Evolutionary conservation across 2,888 invertebrate genomes (phyloP).

Genomic region (Rhagonycha fulva): DNA sequence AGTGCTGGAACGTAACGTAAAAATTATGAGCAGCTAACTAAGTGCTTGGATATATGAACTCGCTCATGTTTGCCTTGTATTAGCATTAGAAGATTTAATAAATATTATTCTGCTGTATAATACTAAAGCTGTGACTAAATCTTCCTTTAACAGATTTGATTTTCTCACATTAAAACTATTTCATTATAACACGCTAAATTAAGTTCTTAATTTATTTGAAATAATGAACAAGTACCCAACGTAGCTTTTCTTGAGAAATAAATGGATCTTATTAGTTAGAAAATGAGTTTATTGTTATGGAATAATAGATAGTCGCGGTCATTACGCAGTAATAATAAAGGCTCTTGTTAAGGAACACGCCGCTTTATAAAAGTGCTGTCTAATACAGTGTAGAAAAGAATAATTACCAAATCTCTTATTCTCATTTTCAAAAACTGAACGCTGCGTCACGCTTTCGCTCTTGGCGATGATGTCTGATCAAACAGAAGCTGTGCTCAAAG

Average conservation of each 20-base stretch:
- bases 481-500: constrained; percentile 27
- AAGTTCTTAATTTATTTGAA: constrained; percentile 41
- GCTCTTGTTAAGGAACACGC: constrained; percentile 35
- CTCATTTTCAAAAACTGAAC: constrained; percentile 31
- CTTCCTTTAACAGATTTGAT: background rate
- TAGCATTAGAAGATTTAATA: constrained; percentile 49
- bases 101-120: constrained; percentile 30
- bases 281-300: constrained; percentile 32
- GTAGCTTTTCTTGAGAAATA: constrained; percentile 10
- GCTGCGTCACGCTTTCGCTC: constrained; percentile 30
- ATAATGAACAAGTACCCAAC: constrained; percentile 39
- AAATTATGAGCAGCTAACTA: constrained; percentile 1
- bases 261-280: constrained; percentile 21
- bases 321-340: constrained; percentile 39
- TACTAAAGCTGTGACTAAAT: background rate
- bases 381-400: constrained; percentile 40
- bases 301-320: constrained; percentile 38
- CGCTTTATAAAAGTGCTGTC: constrained; percentile 39
- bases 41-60: constrained; percentile 40
- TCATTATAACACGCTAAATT: background rate
- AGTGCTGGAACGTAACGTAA: constrained; percentile 20
- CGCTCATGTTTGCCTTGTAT: constrained; percentile 48
- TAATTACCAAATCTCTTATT: constrained; percentile 37
- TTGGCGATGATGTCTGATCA: constrained; percentile 29
- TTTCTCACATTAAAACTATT: constrained; percentile 5